These are phyloP conservation scores for Trachelipus rathkii DNA, from an alignment of 1,140 invertebrate genomes.

Conservation along the genomic window DNA sequence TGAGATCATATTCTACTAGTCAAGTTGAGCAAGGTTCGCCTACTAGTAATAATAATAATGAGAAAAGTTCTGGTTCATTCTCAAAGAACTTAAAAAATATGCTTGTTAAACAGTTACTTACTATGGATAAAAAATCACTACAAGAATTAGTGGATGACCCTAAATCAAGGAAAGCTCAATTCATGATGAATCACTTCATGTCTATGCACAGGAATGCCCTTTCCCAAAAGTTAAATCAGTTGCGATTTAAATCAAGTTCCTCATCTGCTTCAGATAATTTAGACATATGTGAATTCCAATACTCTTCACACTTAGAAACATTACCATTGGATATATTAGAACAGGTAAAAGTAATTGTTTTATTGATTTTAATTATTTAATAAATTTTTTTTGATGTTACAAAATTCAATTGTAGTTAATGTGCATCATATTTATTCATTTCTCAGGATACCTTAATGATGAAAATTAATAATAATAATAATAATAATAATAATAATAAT, in stretches of 20 bases:
- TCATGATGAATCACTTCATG: constrained; percentile 45
- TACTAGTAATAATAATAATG: background rate
- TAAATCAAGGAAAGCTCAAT: constrained; percentile 41
- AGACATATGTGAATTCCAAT: constrained; percentile 23
- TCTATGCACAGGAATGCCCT: constrained; percentile 37
- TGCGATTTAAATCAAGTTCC: constrained; percentile 27
- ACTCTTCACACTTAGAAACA: constrained; percentile 29
- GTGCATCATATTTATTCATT: too few species aligned
- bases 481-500: too few species aligned
- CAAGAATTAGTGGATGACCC: constrained; percentile 44
- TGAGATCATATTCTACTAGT: constrained; percentile 40
- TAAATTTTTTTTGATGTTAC: background rate
- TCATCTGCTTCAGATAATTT: constrained; percentile 26
- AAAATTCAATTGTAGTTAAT: too few species aligned
- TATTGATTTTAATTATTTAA: background rate
- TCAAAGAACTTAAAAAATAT: constrained; percentile 35
- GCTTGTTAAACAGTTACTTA: constrained; percentile 41
- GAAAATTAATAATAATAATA: too few species aligned
- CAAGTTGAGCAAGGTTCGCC: constrained; percentile 25
- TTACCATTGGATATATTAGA: constrained; percentile 34
- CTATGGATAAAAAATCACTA: constrained; percentile 44
- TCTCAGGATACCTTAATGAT: too few species aligned
- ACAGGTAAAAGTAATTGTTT: constrained; percentile 23
- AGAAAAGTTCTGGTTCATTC: background rate
- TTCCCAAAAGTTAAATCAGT: constrained; percentile 35